phyloP scores from a whole-genome alignment of 2,113 vertebrate genomes.

The Hemiprocne comata region DNA sequence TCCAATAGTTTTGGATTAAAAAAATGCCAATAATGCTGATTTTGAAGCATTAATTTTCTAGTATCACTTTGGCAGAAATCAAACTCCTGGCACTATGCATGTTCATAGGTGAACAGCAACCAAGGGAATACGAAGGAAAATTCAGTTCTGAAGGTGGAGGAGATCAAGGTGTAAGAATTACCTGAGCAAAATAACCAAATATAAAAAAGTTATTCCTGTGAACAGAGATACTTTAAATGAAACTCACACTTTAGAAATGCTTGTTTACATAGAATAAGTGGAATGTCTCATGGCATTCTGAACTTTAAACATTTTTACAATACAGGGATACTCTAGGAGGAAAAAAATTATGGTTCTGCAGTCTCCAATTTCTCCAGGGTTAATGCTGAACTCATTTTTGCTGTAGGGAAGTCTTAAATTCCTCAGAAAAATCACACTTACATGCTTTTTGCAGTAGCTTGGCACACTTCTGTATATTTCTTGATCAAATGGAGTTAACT shows the following conservation, averaged over 20 bases:
- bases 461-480: neutral
- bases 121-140: neutral
- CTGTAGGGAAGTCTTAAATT: neutral
- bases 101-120: neutral
- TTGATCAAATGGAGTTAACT: neutral
- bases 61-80: neutral
- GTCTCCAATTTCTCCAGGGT: neutral
- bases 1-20: neutral
- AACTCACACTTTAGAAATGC: neutral
- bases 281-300: neutral
- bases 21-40: neutral
- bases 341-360: neutral
- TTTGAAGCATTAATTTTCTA: neutral
- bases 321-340: neutral
- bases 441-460: neutral
- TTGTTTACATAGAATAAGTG: neutral
- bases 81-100: neutral
- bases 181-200: neutral
- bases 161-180: neutral
- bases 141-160: neutral
- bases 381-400: neutral
- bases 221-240: neutral
- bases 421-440: neutral
- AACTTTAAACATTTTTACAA: neutral
- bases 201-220: neutral